Evolutionary conservation across 2,797 vertebrate species (phyloP), one percentile per base, ranked within the genome.

Genomic region (Lerista edwardsae): DNA sequence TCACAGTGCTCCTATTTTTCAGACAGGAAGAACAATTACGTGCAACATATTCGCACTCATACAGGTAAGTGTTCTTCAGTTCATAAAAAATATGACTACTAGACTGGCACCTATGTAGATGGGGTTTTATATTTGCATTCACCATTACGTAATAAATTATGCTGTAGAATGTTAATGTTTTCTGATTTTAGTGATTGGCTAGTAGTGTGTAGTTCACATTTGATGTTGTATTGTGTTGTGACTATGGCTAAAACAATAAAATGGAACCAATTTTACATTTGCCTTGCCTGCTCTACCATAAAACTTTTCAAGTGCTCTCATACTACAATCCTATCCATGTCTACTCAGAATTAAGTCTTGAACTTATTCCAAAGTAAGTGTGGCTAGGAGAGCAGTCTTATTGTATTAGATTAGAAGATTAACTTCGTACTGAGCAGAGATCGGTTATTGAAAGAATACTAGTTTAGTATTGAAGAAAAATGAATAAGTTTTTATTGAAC

Each of bases 21-120:
- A 0, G 99, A 99, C 94, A 96, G 98, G 89, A 99, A 99, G 93
- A 99, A 99, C 93, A 99, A 99, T 95, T 99, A 99, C 80, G 97
- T 99, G 89, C 99, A 99, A 51, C 99, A 99, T 94, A 98, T 99
- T 91, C 95, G 98, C 88, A 99, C 98, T 6, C 99, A 99, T 92
- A 99, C 99, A 89, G 98, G 98, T 99, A 94, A 85, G 93, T 61
- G 78, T 73, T 68, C 75, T 72, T 23, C 6, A 3, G 79, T 72
- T 86, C 1, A 14, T 67, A 68, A 80, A 67, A 61, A 23, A 41
- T 36, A 10, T 61, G 8, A 12, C 17, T 68, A n/a, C 41, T 57
- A 57, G 10, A 72, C 21, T 34, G 25, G 25, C 10, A 25, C 31
- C 64, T 64, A 36, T 11, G 2, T 65, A 14, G 25, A n/a, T 23